These are phyloP conservation scores for Bruchidius siliquastri DNA, from an alignment of 2,888 invertebrate species.

Conservation along the genomic window DNA sequence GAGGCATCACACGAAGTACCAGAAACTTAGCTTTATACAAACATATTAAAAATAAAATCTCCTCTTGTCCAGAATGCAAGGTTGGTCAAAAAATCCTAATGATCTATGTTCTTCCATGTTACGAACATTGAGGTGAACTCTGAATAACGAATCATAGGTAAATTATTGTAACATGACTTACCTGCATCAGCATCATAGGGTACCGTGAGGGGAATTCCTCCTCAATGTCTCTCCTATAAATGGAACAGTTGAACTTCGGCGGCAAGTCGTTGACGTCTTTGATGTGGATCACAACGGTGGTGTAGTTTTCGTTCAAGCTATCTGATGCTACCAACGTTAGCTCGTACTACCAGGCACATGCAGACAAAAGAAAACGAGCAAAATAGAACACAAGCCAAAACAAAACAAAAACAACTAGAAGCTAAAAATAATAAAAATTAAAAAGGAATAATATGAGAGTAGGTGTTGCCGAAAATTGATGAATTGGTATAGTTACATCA, in stretches of 20 bases:
- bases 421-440: neutral
- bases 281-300: slow-evolving; percentile 75
- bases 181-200: slow-evolving; percentile 69
- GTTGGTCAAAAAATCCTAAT: too few species aligned
- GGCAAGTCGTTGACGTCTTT: slow-evolving; percentile 88
- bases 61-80: too few species aligned
- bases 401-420: slow-evolving; percentile 2
- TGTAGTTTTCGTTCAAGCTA: slow-evolving; percentile 84
- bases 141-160: too few species aligned
- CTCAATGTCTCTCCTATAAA: slow-evolving; percentile 67
- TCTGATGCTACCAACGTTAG: slow-evolving; percentile 85
- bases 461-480: too few species aligned
- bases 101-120: too few species aligned
- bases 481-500: too few species aligned
- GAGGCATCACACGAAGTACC: too few species aligned
- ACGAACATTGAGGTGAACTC: too few species aligned
- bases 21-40: too few species aligned
- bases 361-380: neutral
- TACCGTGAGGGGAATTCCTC: slow-evolving; percentile 72
- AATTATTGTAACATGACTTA: too few species aligned
- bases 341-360: slow-evolving; percentile 61
- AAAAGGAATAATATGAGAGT: too few species aligned
- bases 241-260: slow-evolving; percentile 69
- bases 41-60: too few species aligned
- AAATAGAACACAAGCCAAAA: slow-evolving; percentile 3